Percentiles rank a stretch among this genome's conserved stretches.
Conservation (phyloP, 64 coral and sea anemone species). For the Stylophora pistillata region DNA sequence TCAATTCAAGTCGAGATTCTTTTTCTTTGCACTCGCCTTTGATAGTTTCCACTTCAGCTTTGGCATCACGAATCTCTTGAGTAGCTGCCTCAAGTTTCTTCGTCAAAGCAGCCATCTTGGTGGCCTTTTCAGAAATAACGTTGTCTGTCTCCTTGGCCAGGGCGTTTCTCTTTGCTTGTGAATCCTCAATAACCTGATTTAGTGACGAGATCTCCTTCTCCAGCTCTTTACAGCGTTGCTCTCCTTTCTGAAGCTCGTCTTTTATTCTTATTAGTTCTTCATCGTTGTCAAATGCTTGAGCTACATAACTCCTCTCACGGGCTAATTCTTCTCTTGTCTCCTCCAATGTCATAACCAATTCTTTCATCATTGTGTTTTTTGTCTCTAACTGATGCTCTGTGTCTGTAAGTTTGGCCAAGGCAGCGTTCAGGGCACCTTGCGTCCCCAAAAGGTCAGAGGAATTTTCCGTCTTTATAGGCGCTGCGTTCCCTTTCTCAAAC, state of each 20-base stretch:
- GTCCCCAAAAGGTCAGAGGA: not conserved
- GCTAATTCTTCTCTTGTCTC: slow-evolving; percentile 44
- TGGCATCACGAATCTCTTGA: not conserved
- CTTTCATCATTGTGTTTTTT: slow-evolving; percentile 64
- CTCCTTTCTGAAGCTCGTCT: slow-evolving; percentile 50
- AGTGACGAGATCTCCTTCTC: slow-evolving; percentile 19
- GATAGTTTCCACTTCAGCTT: not conserved
- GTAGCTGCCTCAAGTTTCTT: not conserved
- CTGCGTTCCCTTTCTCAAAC: slow-evolving; percentile 21
- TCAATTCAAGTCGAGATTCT: not conserved
- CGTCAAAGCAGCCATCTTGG: not conserved
- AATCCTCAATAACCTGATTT: slow-evolving; percentile 2
- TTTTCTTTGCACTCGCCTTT: not conserved
- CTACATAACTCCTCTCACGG: slow-evolving; percentile 36
- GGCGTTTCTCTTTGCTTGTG: not conserved
- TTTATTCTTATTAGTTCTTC: slow-evolving; percentile 37
- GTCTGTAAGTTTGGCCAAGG: slow-evolving; percentile 20
- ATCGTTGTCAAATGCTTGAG: slow-evolving; percentile 33
- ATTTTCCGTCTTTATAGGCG: not conserved
- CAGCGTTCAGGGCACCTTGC: slow-evolving; percentile 23
- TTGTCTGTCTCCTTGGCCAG: slow-evolving; percentile 8
- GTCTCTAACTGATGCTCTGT: slow-evolving; percentile 46
- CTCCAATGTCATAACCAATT: slow-evolving; percentile 72
- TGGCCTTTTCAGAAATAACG: not conserved
- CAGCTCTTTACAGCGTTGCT: not conserved